Conservation (phyloP, 2,113 vertebrate genomes). For the Ibidorhyncha struthersii region DNA sequence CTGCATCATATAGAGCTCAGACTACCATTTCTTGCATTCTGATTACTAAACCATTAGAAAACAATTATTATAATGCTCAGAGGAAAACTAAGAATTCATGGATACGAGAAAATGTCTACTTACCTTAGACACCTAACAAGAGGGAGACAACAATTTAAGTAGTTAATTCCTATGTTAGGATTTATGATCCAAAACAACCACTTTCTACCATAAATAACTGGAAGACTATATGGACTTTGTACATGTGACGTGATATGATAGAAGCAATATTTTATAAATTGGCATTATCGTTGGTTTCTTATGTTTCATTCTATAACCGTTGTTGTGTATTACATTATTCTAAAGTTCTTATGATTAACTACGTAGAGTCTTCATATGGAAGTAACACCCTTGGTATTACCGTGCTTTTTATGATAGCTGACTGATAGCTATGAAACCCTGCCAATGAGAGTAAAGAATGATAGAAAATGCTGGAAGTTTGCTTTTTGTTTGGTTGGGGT, state of each 20-base stretch:
- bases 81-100: not conserved
- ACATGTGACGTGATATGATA: not conserved
- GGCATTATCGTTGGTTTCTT: not conserved
- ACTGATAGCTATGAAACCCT: not conserved
- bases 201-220: not conserved
- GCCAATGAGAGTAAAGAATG: not conserved
- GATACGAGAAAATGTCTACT: not conserved
- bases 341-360: not conserved
- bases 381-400: not conserved
- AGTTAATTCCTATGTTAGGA: not conserved
- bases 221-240: not conserved
- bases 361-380: not conserved
- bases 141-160: not conserved
- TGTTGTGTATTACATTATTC: not conserved
- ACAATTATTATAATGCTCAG: not conserved
- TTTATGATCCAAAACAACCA: not conserved
- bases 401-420: not conserved
- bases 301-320: not conserved
- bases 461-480: not conserved
- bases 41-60: not conserved
- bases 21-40: not conserved
- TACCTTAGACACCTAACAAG: not conserved
- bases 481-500: not conserved
- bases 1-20: not conserved
- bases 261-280: not conserved